Base-by-base conservation (phyloP, 2,797 vertebrate genomes). In the Sebastes ruberrimus region DNA sequence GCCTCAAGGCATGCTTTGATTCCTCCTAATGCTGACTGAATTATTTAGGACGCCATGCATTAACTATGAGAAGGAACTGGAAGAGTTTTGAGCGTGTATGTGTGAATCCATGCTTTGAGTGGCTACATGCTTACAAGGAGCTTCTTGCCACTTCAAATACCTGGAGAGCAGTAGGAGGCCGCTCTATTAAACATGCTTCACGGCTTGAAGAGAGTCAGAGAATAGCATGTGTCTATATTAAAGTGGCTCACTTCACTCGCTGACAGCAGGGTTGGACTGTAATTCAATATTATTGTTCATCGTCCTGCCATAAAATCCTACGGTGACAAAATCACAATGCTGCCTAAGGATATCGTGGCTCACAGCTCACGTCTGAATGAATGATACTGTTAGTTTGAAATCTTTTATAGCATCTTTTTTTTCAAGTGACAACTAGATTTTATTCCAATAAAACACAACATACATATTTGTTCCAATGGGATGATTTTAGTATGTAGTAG, bases 31-130 rank as follows among this genome's bases (percentile, higher is more conserved):
- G 56, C 75, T 23, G 83, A 25, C 52, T 93, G 81, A 88, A 95
- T 89, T 83, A 94, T 93, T 90, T 25, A 93, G 76, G 73, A 57
- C 4, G 6, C 32, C 10, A 73, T 88, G 76, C 75, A 80, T 81
- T 67, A 86, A 52, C 35, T 33, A 90, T 85, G 63, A 86, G 63
- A 53, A 13, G 16, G 61, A 78, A 71, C 42, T 28, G 60, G 52
- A 83, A 82, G 52, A 68, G 32, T 73, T 80, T 80, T 66, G 53
- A 57, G 61, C 0, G 5, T 77, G 38, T 46, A 69, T n/a, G 20
- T 38, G 78, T 28, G 74, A 14, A 71, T 74, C 27, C 33, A 67
- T 72, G 71, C 53, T 82, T 35, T 65, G 38, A 86, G 70, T 30
- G 16, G 61, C 33, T 18, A 81, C 69, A 70, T 60, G 59, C 78